A percentile compares a stretch with the other conserved stretches of the same genome.
Conservation (phyloP, 2,797 vertebrate species). For the Masticophis lateralis region DNA sequence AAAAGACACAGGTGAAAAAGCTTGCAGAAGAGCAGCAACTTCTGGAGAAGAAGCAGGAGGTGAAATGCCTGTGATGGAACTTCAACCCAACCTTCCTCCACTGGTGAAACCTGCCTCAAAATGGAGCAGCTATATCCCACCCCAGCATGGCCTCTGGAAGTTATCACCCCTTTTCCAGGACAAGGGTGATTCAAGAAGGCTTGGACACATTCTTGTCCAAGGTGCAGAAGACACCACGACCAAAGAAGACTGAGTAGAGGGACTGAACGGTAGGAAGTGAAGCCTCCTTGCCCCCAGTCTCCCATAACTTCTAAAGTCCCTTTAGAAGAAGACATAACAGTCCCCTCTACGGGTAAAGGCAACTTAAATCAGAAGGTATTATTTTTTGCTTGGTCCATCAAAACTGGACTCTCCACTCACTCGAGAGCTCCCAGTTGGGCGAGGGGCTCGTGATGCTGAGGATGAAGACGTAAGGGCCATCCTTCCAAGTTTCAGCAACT, state of each 20-base stretch:
- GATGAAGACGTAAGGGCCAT: conserved; percentile 79
- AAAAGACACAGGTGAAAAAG: background rate
- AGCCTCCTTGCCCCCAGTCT: background rate
- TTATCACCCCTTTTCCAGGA: background rate
- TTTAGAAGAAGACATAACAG: background rate
- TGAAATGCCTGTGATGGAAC: background rate
- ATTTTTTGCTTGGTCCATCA: too few relatives aligned
- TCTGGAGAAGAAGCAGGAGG: too few relatives aligned
- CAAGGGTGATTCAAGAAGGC: background rate
- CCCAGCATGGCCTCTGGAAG: background rate
- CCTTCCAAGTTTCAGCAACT: conserved; percentile 74
- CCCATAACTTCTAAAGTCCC: background rate
- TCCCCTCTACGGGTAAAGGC: background rate
- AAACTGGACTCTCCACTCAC: background rate
- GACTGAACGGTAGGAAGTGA: too few relatives aligned
- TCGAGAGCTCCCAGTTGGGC: background rate
- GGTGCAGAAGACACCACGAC: too few relatives aligned
- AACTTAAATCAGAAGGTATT: too few relatives aligned
- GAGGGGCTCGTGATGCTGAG: conserved; percentile 46
- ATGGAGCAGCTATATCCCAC: background rate
- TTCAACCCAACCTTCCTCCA: background rate
- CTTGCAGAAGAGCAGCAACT: too few relatives aligned
- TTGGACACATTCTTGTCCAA: too few relatives aligned
- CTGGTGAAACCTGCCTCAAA: background rate
- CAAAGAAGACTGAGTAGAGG: too few relatives aligned